These are phyloP conservation scores for Ophioderma brevispina DNA, from an alignment of 35 echinoderm and acorn worm species.

Conservation along the genomic window DNA sequence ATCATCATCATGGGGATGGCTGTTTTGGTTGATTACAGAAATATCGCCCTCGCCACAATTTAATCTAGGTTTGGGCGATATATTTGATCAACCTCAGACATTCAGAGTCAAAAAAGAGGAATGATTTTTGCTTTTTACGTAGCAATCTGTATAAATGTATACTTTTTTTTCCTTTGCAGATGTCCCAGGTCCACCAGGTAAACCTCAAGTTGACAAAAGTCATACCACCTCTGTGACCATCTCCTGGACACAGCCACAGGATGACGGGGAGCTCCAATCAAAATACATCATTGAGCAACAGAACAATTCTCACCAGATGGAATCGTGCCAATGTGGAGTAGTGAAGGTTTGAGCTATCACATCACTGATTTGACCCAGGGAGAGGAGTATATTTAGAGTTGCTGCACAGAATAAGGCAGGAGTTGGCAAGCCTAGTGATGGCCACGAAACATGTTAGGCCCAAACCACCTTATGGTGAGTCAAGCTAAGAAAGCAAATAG, in stretches of 20 bases:
- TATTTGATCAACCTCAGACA: too few relatives aligned
- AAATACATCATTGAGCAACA: constrained; percentile 89
- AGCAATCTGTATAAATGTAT: too few relatives aligned
- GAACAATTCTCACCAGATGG: constrained; percentile 79
- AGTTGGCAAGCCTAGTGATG: constrained; percentile 81
- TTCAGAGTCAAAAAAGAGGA: too few relatives aligned
- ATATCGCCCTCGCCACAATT: too few relatives aligned
- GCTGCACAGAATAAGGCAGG: constrained; percentile 90
- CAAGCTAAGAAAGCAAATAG: too few relatives aligned
- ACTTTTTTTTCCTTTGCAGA: constrained; percentile 27
- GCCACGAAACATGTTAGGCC: constrained; percentile 63
- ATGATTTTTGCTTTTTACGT: too few relatives aligned
- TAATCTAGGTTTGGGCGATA: too few relatives aligned
- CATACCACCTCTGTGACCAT: constrained; percentile 55
- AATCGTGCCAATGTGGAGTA: constrained; percentile 52
- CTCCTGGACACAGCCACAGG: constrained; percentile 70
- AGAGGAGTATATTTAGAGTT: constrained; percentile 88
- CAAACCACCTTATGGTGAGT: constrained; percentile 93
- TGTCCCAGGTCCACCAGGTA: constrained; percentile 77
- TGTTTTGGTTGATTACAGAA: too few relatives aligned
- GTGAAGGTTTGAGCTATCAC: constrained; percentile 57
- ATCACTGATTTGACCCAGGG: constrained; percentile 80
- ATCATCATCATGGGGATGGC: too few relatives aligned
- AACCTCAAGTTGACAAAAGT: constrained; percentile 51
- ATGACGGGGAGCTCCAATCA: constrained; percentile 86